Conservation (phyloP, 1,140 invertebrate species). For the Sesamia nonagrioides region DNA sequence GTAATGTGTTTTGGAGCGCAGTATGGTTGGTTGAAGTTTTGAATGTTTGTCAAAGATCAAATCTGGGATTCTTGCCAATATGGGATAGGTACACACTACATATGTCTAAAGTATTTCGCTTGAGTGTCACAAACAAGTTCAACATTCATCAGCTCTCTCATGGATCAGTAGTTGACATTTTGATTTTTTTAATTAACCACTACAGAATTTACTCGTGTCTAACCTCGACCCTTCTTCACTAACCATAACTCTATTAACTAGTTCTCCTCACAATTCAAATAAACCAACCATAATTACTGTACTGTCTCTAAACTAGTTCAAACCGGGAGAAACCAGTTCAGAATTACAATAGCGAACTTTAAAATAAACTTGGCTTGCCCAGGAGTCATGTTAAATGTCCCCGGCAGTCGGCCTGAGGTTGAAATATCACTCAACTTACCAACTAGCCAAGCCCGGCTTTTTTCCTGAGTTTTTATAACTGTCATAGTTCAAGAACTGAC, state of each 20-base stretch:
- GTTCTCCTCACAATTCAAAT: constrained; percentile 25
- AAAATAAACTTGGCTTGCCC: constrained; percentile 46
- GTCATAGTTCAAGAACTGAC: constrained; percentile 12
- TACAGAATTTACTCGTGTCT: neutral
- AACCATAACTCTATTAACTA: neutral
- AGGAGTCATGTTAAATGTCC: constrained; percentile 45
- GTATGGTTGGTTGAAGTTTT: too few species aligned
- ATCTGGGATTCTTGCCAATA: too few species aligned
- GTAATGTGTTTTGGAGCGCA: too few species aligned
- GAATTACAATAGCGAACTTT: constrained; percentile 48
- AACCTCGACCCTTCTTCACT: neutral
- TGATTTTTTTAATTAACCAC: neutral
- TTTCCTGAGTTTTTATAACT: constrained; percentile 41
- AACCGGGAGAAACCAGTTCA: constrained; percentile 24
- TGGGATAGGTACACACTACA: too few species aligned
- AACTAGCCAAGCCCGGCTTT: constrained; percentile 39
- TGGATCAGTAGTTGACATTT: neutral
- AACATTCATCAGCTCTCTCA: too few species aligned
- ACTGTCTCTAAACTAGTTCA: constrained; percentile 38
- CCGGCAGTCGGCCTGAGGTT: constrained; percentile 33
- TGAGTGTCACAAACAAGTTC: too few species aligned
- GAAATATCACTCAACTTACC: constrained; percentile 50
- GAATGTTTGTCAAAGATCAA: too few species aligned
- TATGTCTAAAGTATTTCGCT: too few species aligned
- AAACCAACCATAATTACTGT: constrained; percentile 37